A percentile compares a stretch with the other conserved stretches of the same genome.
Conservation (phyloP, 2,113 vertebrate species). For the Eclectus roratus region DNA sequence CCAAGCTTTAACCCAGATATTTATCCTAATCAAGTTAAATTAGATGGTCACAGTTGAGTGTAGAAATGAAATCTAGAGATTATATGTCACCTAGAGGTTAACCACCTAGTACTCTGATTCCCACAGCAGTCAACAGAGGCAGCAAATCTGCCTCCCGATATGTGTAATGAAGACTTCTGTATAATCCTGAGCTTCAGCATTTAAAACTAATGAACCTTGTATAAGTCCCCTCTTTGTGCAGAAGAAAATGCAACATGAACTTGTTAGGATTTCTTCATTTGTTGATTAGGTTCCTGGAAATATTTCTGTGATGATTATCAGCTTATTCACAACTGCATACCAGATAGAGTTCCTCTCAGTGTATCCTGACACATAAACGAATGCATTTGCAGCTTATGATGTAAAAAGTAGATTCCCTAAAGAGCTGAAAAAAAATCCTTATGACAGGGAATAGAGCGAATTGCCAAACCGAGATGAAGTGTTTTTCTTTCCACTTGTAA, state of each 20-base stretch:
- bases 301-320: not conserved
- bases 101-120: not conserved
- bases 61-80: not conserved
- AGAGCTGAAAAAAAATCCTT: not conserved
- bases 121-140: not conserved
- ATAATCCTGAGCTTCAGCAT: not conserved
- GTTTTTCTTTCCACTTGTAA: not conserved
- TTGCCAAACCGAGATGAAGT: not conserved
- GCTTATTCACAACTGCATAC: not conserved
- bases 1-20: not conserved
- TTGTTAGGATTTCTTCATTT: not conserved
- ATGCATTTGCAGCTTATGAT: not conserved
- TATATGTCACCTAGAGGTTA: not conserved
- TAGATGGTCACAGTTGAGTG: not conserved
- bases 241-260: not conserved
- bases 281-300: not conserved
- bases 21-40: not conserved
- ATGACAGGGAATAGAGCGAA: not conserved
- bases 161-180: not conserved
- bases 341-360: not conserved
- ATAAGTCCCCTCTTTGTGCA: not conserved
- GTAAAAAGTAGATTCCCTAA: not conserved
- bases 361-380: not conserved
- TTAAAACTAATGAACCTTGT: not conserved
- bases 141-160: not conserved